Percentiles rank a stretch among this genome's conserved stretches.
Conservation (phyloP, 30 jellyfish, hydroid and myxozoan genomes). For the Rhopilema esculentum region DNA sequence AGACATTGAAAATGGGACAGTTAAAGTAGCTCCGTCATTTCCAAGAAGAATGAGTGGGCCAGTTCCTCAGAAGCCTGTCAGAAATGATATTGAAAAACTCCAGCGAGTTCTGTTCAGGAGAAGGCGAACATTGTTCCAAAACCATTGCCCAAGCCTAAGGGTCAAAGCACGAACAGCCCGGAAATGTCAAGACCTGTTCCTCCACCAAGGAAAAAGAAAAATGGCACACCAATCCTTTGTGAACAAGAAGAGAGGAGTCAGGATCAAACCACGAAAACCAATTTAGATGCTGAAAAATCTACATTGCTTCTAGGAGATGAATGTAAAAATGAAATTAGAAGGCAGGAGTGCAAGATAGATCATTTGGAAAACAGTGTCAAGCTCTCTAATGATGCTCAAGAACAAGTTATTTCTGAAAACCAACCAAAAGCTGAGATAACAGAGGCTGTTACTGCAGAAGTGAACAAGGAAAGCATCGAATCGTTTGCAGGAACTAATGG, state of each 20-base stretch:
- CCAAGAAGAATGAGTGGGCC: conserved; percentile 66
- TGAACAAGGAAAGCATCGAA: background rate
- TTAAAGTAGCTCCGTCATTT: conserved; percentile 11
- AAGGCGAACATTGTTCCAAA: conserved; percentile 51
- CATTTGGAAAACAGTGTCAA: background rate
- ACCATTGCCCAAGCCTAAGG: conserved; percentile 60
- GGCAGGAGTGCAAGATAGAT: background rate
- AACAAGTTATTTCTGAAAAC: background rate
- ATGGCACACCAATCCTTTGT: background rate
- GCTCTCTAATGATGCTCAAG: background rate
- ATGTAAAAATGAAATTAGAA: background rate
- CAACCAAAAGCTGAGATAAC: background rate
- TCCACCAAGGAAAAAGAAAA: conserved; percentile 47
- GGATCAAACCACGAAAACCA: background rate
- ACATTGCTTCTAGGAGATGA: background rate
- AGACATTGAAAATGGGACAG: background rate
- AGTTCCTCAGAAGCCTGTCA: background rate
- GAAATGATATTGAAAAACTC: background rate
- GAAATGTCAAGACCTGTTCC: conserved; percentile 42
- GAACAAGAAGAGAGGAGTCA: background rate
- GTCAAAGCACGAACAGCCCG: background rate
- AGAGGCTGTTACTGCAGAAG: background rate
- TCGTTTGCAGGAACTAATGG: background rate
- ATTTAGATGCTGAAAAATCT: background rate
- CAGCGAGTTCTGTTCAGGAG: conserved; percentile 27